Evolutionary conservation across 2,797 vertebrate genomes (phyloP), one percentile per base, ranked within the genome.

Genomic region (Ptychobarbus kaznakovi): DNA sequence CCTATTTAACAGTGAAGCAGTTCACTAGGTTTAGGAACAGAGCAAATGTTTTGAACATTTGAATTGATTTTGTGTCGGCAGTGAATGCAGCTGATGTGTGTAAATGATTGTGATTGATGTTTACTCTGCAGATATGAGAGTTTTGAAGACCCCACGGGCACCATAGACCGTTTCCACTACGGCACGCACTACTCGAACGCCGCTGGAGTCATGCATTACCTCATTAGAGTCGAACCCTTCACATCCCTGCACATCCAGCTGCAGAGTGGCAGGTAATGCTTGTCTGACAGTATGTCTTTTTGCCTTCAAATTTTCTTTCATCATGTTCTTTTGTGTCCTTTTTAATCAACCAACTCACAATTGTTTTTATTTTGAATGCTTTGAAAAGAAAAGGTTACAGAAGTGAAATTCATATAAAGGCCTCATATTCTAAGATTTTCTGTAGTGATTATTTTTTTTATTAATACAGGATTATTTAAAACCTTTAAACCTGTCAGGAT

Each of bases 151-250:
- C 98, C 98, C 1, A 96, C 97, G 9, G 98, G 98, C 15, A 97
- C 95, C 61, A 96, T 99, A 86, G 97, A 99, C 93, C 95, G 96
- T 79, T 99, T 99, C 90, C 98, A 99, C 90, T 99, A 99, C 32
- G 98, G 98, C 44, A 99, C 98, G 28, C 98, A 99, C 92, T 99
- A 99, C 91, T 99, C 98, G 4, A 99, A 99, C 63, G 96, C 98
- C 40, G 98, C 98, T 0, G 98, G 98, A 0, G 97, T 99, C 80
- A 99, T 99, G 97, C 98, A 99, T 93, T 99, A 99, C 92, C 94
- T 99, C 88, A 97, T 99, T 92, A 92, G 98, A 56, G 96, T 97
- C 76, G 98, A 99, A 90, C 98, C 98, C 69, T 99, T 99, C 90
- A 98, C 98, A 22, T 97, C 96, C 0, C 95, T 99, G 72, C 98